These are phyloP conservation scores for Lophius piscatorius DNA, from an alignment of 2,113 vertebrate genomes.

Conservation along the genomic window DNA sequence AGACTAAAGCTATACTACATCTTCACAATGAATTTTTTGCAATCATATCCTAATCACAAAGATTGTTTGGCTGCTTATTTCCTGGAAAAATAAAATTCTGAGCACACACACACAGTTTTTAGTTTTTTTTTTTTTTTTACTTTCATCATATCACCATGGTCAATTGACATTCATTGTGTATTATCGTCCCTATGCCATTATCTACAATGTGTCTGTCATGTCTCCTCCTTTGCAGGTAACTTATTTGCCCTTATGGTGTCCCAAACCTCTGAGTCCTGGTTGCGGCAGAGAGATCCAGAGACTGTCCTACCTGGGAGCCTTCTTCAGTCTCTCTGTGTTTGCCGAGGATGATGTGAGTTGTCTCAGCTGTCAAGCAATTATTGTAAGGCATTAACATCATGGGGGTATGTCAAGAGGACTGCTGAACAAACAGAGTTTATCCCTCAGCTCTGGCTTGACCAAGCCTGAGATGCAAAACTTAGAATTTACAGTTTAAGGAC, in stretches of 20 bases:
- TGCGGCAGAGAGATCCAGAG: constrained; percentile 94
- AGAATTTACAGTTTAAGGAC: too few species aligned
- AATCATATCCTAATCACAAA: background rate
- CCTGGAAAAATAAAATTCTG: background rate
- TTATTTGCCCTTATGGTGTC: constrained; percentile 92
- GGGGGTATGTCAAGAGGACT: too few species aligned
- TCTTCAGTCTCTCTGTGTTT: constrained; percentile 97
- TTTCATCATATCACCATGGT: constrained; percentile 1
- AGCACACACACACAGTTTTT: background rate
- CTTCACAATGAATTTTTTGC: too few species aligned
- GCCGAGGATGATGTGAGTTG: constrained; percentile 97
- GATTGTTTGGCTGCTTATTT: background rate
- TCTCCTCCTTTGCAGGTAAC: constrained; percentile 79
- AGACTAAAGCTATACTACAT: too few species aligned
- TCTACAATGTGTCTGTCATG: constrained; percentile 13
- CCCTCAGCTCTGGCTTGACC: too few species aligned
- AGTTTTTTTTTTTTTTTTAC: constrained; percentile 6
- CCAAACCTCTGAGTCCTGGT: constrained; percentile 90
- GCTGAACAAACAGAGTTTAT: too few species aligned
- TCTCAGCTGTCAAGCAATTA: background rate
- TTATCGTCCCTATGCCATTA: background rate
- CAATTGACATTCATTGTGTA: background rate
- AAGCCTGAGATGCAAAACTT: too few species aligned
- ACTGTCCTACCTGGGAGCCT: constrained; percentile 92
- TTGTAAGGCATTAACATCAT: too few species aligned